These are phyloP conservation scores for Melanotaenia parkinsoni DNA, from an alignment of 2,797 vertebrate species.

Conservation along the genomic window DNA sequence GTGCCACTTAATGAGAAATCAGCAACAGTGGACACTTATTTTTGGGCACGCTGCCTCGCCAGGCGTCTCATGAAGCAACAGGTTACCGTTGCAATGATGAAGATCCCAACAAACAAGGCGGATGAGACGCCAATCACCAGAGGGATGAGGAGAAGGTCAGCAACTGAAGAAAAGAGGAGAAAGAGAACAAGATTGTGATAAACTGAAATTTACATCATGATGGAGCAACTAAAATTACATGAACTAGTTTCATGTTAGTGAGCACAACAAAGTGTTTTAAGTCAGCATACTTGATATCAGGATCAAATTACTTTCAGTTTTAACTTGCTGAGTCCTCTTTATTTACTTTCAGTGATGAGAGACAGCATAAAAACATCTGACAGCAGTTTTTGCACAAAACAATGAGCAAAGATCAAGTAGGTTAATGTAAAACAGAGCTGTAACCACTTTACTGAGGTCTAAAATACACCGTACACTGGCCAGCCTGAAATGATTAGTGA, in stretches of 20 bases:
- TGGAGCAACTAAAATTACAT: not conserved
- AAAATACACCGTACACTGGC: no score
- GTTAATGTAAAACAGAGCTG: no score
- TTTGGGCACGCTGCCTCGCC: constrained; percentile 74
- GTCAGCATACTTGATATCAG: not conserved
- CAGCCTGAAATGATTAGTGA: no score
- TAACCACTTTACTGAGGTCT: no score
- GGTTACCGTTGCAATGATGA: constrained; percentile 87
- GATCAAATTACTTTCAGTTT: not conserved
- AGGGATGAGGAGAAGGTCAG: constrained; percentile 89
- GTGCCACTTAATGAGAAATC: not conserved
- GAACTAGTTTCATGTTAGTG: not conserved
- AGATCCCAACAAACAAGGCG: constrained; percentile 87
- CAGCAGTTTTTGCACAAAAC: not conserved
- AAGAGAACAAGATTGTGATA: not conserved
- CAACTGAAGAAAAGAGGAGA: constrained; percentile 70
- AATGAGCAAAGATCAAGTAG: not conserved
- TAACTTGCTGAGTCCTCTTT: no score
- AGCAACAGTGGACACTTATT: constrained; percentile 53
- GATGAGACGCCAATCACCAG: constrained; percentile 86
- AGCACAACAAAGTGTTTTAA: not conserved
- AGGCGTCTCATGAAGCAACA: constrained; percentile 92
- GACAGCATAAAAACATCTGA: no score
- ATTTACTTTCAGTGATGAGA: no score
- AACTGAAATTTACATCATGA: not conserved